A percentile compares a stretch with the other conserved stretches of the same genome.
Evolutionary conservation across 2,113 vertebrate species (phyloP).

Genomic region (Corvus moneduloides): DNA sequence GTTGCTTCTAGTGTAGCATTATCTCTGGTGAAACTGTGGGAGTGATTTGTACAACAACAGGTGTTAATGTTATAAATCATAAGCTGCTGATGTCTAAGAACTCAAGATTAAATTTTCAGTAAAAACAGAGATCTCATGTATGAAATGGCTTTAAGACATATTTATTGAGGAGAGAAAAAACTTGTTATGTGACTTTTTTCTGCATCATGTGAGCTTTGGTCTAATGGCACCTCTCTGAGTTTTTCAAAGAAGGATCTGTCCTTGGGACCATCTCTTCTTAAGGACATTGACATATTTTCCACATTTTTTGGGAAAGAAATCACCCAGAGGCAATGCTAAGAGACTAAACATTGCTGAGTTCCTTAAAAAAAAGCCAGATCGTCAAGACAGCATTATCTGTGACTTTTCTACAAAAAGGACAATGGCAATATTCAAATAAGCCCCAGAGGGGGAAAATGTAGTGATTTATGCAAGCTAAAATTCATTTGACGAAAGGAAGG

Average conservation of each 20-base stretch:
- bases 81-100: not conserved
- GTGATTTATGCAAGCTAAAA: not conserved
- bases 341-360: not conserved
- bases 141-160: not conserved
- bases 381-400: not conserved
- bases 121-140: not conserved
- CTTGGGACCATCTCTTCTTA: not conserved
- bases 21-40: not conserved
- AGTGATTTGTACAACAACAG: not conserved
- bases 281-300: not conserved
- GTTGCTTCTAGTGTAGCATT: not conserved
- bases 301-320: not conserved
- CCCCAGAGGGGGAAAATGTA: not conserved
- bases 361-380: not conserved
- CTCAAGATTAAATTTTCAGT: not conserved
- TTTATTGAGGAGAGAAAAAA: not conserved
- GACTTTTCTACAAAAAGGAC: not conserved
- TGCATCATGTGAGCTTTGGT: not conserved
- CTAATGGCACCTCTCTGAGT: not conserved
- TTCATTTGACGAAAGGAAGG: not conserved
- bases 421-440: not conserved
- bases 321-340: not conserved
- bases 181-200: not conserved
- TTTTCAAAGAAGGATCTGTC: not conserved
- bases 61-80: not conserved